Evolutionary conservation across 64 coral and sea anemone species (phyloP).

Genomic region (Actinia equina): DNA sequence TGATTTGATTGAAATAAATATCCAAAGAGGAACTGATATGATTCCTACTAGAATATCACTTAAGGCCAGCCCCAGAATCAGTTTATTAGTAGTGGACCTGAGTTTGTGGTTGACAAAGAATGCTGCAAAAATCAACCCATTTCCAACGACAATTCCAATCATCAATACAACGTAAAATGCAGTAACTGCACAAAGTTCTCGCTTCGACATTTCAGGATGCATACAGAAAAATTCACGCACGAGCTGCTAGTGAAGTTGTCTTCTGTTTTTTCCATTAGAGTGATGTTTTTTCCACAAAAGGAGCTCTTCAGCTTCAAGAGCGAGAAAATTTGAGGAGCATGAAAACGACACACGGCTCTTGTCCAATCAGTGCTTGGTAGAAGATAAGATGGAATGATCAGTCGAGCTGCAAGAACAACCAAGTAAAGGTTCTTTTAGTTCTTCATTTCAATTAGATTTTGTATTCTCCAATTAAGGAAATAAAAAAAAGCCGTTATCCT

Average conservation of each 20-base stretch:
- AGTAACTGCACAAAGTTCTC: background rate
- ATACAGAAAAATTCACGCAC: background rate
- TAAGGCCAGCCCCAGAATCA: constrained; percentile 32
- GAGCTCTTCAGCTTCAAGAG: background rate
- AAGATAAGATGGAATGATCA: too few relatives aligned
- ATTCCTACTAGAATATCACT: constrained; percentile 43
- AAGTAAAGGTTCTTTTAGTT: too few relatives aligned
- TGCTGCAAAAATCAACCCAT: constrained; percentile 43
- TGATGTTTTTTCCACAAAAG: background rate
- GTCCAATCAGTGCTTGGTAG: too few relatives aligned
- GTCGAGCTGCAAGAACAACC: too few relatives aligned
- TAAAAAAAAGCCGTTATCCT: background rate
- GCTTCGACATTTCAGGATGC: background rate
- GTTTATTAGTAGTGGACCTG: constrained; percentile 16
- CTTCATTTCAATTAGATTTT: too few relatives aligned
- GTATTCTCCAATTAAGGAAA: background rate
- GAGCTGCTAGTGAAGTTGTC: background rate
- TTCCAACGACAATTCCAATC: constrained; percentile 8
- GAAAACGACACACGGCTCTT: background rate
- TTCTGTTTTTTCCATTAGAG: background rate
- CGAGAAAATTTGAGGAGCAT: background rate
- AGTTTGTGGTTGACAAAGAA: constrained; percentile 35
- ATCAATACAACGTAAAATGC: constrained; percentile 24
- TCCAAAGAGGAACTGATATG: constrained; percentile 48
- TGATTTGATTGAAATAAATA: constrained; percentile 8